These are phyloP conservation scores for Daboia siamensis DNA, from an alignment of 2,113 vertebrate species.

Conservation along the genomic window DNA sequence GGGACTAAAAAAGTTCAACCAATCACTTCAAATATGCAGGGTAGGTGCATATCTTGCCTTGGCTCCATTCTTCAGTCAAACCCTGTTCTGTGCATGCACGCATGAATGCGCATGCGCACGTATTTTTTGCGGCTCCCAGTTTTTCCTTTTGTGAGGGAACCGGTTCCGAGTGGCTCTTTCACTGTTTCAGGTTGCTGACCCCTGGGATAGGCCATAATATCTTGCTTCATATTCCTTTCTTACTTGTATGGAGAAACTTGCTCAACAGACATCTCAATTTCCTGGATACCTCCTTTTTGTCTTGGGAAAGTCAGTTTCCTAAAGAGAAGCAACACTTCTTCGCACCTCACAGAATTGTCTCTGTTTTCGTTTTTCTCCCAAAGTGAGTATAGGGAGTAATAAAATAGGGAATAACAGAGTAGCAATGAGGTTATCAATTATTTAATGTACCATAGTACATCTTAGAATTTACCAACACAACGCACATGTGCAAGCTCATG, in stretches of 20 bases:
- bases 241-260: background rate
- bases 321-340: background rate
- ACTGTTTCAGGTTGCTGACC: too few species aligned
- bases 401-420: background rate
- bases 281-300: background rate
- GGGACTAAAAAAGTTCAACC: too few species aligned
- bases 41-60: too few species aligned
- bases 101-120: too few species aligned
- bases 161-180: too few species aligned
- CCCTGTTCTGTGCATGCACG: too few species aligned
- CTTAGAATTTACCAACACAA: background rate
- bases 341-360: background rate
- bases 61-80: too few species aligned
- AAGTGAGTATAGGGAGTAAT: background rate
- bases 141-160: too few species aligned
- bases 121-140: too few species aligned
- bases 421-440: background rate
- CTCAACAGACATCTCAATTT: background rate
- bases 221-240: background rate
- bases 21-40: too few species aligned
- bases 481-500: background rate
- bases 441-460: too few species aligned
- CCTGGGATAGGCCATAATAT: background rate
- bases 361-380: background rate
- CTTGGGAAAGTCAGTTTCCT: background rate